Evolutionary conservation across 2,888 invertebrate genomes (phyloP).

Genomic region (Heteromyza rotundicornis): DNA sequence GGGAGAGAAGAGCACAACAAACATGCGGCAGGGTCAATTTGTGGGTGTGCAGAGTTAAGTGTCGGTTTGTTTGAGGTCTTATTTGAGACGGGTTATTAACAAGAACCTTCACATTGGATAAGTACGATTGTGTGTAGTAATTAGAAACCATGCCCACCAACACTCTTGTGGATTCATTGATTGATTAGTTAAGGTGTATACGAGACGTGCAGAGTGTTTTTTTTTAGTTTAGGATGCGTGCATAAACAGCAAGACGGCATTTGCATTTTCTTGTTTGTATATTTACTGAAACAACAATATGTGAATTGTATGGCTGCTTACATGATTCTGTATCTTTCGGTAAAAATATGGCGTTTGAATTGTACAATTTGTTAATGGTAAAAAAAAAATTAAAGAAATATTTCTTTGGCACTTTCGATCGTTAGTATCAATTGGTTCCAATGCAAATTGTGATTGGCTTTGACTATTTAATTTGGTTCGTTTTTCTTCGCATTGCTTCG

Average conservation of each 20-base stretch:
- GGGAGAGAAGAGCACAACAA: too few relatives aligned
- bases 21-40: neutral
- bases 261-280: neutral
- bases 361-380: neutral
- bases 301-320: conserved; percentile 38
- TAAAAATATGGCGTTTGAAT: conserved; percentile 4
- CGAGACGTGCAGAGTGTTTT: conserved; percentile 13
- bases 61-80: neutral
- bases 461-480: conserved; percentile 15
- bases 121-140: neutral
- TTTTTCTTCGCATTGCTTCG: conserved; percentile 28
- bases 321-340: conserved; percentile 32
- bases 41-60: neutral
- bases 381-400: neutral
- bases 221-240: neutral
- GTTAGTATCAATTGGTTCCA: conserved; percentile 18
- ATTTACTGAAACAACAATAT: neutral
- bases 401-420: conserved; percentile 41
- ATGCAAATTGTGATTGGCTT: conserved; percentile 12
- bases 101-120: neutral
- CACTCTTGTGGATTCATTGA: conserved; percentile 22
- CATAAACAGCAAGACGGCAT: conserved; percentile 35
- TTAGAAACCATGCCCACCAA: neutral
- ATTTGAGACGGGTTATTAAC: neutral
- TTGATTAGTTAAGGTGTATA: conserved; percentile 22